Base-by-base conservation (phyloP, 1,140 invertebrate species). In the Drosophila orena region DNA sequence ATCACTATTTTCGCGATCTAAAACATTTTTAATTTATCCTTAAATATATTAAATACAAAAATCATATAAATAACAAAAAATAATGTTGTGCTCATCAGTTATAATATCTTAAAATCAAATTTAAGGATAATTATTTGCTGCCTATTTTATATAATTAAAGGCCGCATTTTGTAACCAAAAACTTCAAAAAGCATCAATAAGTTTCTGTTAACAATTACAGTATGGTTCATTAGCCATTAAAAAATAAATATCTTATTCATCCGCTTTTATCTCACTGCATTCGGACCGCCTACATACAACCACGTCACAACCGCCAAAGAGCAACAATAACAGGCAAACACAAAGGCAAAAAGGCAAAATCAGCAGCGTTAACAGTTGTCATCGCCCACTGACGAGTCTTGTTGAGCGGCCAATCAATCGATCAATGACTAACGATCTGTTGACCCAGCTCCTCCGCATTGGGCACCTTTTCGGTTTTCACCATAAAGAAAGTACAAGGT, bases 361-460 rank as follows among this genome's bases (percentile, higher is more conserved):
- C 37, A 55, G 35, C 53, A 34, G 37, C 35, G 64, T 65, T 65
- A 50, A 42, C 44, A 65, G 59, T 66, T 50, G 62, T 50, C 60
- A 35, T 66, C 60, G 44, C 44, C 62, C 62, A 66, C 62, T 50
- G 27, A 42, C 59, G 44, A 50, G 24, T 24, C 27, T 50, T 34
- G 47, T 50, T 50, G 47, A 50, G 54, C 40, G 35, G 54, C 40
- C 15, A 66, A 64, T 49, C 15, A 42, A 69, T 70, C 52, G 64
- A 54, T 56, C 65, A 22, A 53, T 70, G 66, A 70, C 66, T 70
- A 70, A 70, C 44, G 52, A 40, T 69, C 12, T 40, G 12, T 43
- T 15, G 24, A n/a, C 49, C 11, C 46, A 30, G 3, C 10, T 20
- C 15, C 49, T n/a, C 47, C 47, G 24, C 47, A 34, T 3, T 30